Conservation (phyloP, 2,797 vertebrate species). For the Myotis vivesi region DNA sequence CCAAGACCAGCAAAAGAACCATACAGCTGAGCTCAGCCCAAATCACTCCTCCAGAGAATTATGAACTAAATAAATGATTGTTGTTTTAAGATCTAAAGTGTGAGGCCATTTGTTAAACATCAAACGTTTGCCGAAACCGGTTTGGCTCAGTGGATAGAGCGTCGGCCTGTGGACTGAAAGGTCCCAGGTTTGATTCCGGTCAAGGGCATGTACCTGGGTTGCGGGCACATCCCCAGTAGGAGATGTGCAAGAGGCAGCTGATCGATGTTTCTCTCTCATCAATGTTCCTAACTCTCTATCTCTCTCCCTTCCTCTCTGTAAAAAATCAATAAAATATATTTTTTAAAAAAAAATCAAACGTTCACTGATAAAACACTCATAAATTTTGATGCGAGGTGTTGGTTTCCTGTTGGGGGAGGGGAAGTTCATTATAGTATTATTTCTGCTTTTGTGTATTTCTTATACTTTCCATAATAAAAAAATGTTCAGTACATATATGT, state of each 20-base stretch:
- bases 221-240: no score
- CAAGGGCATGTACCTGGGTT: no score
- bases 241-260: no score
- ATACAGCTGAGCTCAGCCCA: slow-evolving; percentile 6
- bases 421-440: not conserved
- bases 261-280: no score
- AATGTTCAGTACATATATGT: not conserved
- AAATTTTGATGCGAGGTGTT: not conserved
- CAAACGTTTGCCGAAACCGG: no score
- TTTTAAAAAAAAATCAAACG: no score
- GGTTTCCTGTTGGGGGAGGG: not conserved
- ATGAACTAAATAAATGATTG: not conserved
- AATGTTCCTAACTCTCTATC: no score
- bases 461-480: slow-evolving; percentile 17
- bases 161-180: no score
- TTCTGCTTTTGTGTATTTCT: not conserved
- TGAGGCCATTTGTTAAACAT: not conserved
- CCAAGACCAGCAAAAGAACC: slow-evolving; percentile 35
- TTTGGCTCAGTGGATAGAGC: no score
- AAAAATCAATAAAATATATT: no score
- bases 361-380: not conserved
- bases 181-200: no score
- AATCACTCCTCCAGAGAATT: not conserved
- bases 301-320: no score
- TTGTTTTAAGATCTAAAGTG: not conserved